phyloP scores from a whole-genome alignment of 2,888 invertebrate species.

The Stenichneumon culpator region DNA sequence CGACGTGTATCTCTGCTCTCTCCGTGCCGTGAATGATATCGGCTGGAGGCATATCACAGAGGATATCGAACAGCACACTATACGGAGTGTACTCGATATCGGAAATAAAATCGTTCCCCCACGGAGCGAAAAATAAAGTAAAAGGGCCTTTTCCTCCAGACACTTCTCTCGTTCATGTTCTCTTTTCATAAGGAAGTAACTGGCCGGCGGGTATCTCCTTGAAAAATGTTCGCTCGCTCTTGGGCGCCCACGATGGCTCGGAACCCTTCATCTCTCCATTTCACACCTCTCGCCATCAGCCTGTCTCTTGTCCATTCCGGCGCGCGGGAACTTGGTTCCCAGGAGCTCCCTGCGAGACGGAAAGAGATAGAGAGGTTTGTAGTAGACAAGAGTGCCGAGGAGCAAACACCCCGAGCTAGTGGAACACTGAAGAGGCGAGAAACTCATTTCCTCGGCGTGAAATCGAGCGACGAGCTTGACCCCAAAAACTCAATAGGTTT shows the following conservation, averaged over 20 bases:
- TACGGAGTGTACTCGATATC: constrained; percentile 37
- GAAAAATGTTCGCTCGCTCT: constrained; percentile 41
- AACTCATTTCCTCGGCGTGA: constrained; percentile 80
- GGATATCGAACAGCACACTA: constrained; percentile 18
- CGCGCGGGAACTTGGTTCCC: constrained; percentile 11
- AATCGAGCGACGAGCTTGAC: constrained; percentile 76
- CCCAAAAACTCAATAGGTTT: constrained; percentile 78
- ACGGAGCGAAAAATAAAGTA: constrained; percentile 18
- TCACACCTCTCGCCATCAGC: constrained; percentile 40
- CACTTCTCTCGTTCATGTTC: constrained; percentile 57
- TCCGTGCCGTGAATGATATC: constrained; percentile 4
- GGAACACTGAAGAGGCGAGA: constrained; percentile 70
- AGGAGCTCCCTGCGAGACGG: constrained; percentile 2
- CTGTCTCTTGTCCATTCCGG: constrained; percentile 36
- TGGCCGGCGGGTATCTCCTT: constrained; percentile 52
- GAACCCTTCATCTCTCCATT: constrained; percentile 47
- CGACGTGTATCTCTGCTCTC: not conserved
- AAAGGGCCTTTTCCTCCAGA: constrained; percentile 24
- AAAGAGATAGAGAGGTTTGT: constrained; percentile 26
- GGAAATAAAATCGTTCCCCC: constrained; percentile 56
- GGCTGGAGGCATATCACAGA: not conserved
- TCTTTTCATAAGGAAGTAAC: constrained; percentile 61
- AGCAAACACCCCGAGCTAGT: constrained; percentile 64
- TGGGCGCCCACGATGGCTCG: constrained; percentile 10
- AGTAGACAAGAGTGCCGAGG: constrained; percentile 56